Evolutionary conservation across 2,113 vertebrate species (phyloP), one percentile per base, ranked within the genome.

Genomic region (Bujurquina vittata): DNA sequence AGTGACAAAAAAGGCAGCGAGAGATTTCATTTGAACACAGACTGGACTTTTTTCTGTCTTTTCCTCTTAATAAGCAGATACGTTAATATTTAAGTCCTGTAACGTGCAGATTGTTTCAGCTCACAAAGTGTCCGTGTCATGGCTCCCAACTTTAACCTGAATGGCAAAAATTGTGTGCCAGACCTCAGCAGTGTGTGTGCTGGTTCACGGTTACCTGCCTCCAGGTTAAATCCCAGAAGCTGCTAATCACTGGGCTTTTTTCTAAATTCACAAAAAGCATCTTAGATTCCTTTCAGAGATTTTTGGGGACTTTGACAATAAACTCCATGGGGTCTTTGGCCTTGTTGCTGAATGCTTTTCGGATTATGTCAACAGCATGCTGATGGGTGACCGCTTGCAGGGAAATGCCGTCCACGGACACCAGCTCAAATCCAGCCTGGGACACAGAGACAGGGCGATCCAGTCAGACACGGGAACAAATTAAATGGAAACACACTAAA

Each of bases 261-360:
- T 67, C n/a, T 10, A 3, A 55, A 73, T 20, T 33, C 43, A 11
- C 7, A 72, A 7, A 11, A 59, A 31, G 40, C 20, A 43, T 33
- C 35, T 75, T 31, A 6, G 52, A 33, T 35, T 74, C 75, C 54
- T 69, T 31, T 87, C 37, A 84, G 22, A 83, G 40, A 46, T 67
- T 81, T 83, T 85, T 94, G 0, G 96, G 96, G 78, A 97, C 96
- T 93, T 97, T 97, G 91, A 99, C 96, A 86, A 97, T 96, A 20
- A 99, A 94, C 91, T 97, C 95, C 98, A 99, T 99, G 91, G 97
- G 97, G 84, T 98, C 96, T 90, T 94, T 97, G 88, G 95, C 94
- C 94, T 99, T 99, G 89, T 98, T 97, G 75, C 97, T 97, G 93
- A 99, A 99, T 74, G 98, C 98, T 92, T 96, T 96, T 29, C 98